Conservation (phyloP, 2,888 invertebrate species). For the Drosophila rellima region DNA sequence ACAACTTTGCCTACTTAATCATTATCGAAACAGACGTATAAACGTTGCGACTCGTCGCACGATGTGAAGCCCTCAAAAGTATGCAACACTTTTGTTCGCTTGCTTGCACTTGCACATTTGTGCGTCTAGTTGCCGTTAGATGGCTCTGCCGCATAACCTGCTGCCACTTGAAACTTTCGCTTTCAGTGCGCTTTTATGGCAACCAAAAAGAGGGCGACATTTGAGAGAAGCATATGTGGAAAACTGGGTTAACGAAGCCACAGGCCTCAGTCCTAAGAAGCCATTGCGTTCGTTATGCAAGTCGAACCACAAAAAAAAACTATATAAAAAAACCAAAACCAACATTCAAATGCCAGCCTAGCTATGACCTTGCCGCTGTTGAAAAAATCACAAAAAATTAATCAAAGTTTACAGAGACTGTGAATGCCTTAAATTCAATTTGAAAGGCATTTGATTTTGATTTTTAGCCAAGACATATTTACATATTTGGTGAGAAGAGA, state of each 20-base stretch:
- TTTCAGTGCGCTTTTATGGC: conserved; percentile 55
- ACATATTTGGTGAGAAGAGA: conserved; percentile 20
- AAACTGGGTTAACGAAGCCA: conserved; percentile 66
- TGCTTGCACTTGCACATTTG: conserved; percentile 33
- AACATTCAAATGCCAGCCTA: conserved; percentile 14
- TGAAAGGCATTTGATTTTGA: conserved; percentile 45
- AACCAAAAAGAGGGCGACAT: conserved; percentile 32
- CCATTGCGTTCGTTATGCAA: conserved; percentile 25
- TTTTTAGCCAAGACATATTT: conserved; percentile 30
- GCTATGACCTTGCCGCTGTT: conserved; percentile 15
- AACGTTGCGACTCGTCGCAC: not conserved
- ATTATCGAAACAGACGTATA: conserved; percentile 8
- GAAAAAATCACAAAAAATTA: conserved; percentile 26
- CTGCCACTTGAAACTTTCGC: conserved; percentile 58
- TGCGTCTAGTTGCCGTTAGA: conserved; percentile 38
- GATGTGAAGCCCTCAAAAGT: conserved; percentile 33
- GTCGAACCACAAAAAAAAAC: conserved; percentile 4
- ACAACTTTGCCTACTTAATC: not conserved
- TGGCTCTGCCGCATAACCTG: not conserved
- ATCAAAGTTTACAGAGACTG: conserved; percentile 24
- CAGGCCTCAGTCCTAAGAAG: conserved; percentile 29
- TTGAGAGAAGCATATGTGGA: conserved; percentile 12
- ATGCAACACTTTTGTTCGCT: conserved; percentile 50
- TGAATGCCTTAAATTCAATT: conserved; percentile 53
- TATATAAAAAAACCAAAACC: not conserved